A percentile compares a stretch with the other conserved stretches of the same genome.
Conservation (phyloP, 2,113 vertebrate genomes). For the Pionites leucogaster region DNA sequence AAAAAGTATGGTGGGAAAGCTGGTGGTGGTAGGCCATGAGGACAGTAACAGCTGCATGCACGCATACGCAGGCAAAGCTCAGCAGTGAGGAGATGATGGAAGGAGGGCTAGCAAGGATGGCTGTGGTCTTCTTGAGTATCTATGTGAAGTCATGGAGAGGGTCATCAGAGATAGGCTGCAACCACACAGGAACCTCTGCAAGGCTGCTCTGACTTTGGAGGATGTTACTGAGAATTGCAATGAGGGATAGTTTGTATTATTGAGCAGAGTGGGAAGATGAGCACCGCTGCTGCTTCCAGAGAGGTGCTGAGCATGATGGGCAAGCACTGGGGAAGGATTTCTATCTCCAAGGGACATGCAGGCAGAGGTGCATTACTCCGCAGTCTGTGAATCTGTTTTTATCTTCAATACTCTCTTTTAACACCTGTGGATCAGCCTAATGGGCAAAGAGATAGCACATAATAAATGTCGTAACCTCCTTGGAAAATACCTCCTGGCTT, state of each 20-base stretch:
- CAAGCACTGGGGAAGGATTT: not conserved
- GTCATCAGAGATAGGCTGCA: not conserved
- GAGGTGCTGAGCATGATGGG: accelerated
- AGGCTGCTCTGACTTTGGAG: not conserved
- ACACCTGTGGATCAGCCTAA: not conserved
- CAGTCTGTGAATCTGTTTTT: not conserved
- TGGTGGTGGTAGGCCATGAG: not conserved
- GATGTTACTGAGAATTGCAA: not conserved
- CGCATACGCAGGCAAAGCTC: not conserved
- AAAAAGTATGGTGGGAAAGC: not conserved
- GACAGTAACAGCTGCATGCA: not conserved
- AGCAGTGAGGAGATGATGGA: not conserved
- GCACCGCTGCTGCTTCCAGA: not conserved
- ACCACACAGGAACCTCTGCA: not conserved
- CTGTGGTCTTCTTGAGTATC: not conserved
- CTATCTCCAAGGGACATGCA: not conserved
- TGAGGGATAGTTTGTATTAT: accelerated
- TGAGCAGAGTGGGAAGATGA: not conserved
- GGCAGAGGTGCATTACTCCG: not conserved
- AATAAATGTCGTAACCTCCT: slow-evolving; percentile 15
- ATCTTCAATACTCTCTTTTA: not conserved
- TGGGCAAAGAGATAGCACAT: not conserved
- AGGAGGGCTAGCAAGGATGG: not conserved
- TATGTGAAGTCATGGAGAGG: not conserved
- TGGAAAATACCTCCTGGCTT: slow-evolving; percentile 20